phyloP scores from a whole-genome alignment of 2,888 invertebrate genomes.

The Athetis lepigone region DNA sequence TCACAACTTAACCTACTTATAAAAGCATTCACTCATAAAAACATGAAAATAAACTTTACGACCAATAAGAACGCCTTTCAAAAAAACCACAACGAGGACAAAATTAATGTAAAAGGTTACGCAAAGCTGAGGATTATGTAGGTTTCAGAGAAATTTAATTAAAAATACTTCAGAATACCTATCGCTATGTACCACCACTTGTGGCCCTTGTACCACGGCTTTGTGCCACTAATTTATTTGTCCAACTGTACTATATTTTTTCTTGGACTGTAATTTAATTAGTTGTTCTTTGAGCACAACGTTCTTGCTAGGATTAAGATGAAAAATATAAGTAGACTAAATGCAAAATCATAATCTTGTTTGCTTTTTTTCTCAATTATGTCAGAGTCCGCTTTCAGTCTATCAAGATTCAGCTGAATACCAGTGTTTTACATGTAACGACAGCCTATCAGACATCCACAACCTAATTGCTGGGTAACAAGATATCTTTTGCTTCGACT shows the following conservation, averaged over 20 bases:
- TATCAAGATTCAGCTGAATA: no score
- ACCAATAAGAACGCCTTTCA: slow-evolving; percentile 27
- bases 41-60: slow-evolving; percentile 17
- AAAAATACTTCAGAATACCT: slow-evolving; percentile 61
- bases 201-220: slow-evolving; percentile 21
- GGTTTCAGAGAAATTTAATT: slow-evolving; percentile 67
- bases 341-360: no score
- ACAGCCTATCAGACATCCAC: no score
- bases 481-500: no score
- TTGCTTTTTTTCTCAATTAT: no score
- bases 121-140: slow-evolving; percentile 56
- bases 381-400: no score
- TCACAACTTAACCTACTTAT: slow-evolving; percentile 24
- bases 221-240: slow-evolving; percentile 40
- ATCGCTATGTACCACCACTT: slow-evolving; percentile 38
- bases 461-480: no score
- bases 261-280: background rate
- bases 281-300: no score
- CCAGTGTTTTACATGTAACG: no score
- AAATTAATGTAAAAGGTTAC: slow-evolving; percentile 54
- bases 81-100: slow-evolving; percentile 25
- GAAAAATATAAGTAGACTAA: no score
- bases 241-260: slow-evolving; percentile 17
- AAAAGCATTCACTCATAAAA: slow-evolving; percentile 13
- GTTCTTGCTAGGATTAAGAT: no score